These are phyloP conservation scores for Sebastes kiyomatsui DNA, from an alignment of 2,797 vertebrate species.

Conservation along the genomic window DNA sequence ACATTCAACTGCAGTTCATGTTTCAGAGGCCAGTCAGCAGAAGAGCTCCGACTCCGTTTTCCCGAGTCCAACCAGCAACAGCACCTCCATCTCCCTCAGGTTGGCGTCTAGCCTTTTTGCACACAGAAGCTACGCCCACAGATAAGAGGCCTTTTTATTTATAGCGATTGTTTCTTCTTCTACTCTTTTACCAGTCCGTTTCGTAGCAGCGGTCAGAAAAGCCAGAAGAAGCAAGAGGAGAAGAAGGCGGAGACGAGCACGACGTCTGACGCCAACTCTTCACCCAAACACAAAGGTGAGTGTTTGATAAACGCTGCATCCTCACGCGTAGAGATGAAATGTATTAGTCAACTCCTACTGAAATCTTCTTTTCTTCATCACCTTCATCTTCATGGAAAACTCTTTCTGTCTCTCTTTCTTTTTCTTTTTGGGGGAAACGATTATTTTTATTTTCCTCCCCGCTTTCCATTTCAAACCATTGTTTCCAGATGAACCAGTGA, in stretches of 20 bases:
- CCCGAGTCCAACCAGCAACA: slow-evolving; percentile 77
- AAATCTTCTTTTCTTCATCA: slow-evolving; percentile 37
- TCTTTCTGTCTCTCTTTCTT: not conserved
- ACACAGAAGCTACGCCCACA: not conserved
- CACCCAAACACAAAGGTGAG: slow-evolving; percentile 88
- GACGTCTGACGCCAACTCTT: slow-evolving; percentile 75
- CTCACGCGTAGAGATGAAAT: not conserved
- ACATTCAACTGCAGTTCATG: not conserved
- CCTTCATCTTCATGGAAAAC: slow-evolving; percentile 23
- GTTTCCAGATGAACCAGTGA: slow-evolving; percentile 84
- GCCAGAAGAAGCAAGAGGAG: slow-evolving; percentile 88
- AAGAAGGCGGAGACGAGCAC: slow-evolving; percentile 83
- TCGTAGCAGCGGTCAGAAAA: slow-evolving; percentile 82
- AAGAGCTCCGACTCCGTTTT: slow-evolving; percentile 86
- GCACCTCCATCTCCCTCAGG: slow-evolving; percentile 84
- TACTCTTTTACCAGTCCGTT: slow-evolving; percentile 82
- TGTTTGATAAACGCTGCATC: not conserved
- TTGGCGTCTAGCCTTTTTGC: slow-evolving; percentile 36
- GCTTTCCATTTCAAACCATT: slow-evolving; percentile 44
- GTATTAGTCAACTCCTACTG: not conserved
- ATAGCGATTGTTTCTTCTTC: not conserved
- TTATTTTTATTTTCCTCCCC: not conserved
- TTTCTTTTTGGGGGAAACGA: not conserved
- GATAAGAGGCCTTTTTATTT: not conserved
- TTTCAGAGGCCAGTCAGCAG: slow-evolving; percentile 93